These are phyloP conservation scores for Neodiprion virginianus DNA, from an alignment of 1,140 invertebrate species.

Conservation along the genomic window DNA sequence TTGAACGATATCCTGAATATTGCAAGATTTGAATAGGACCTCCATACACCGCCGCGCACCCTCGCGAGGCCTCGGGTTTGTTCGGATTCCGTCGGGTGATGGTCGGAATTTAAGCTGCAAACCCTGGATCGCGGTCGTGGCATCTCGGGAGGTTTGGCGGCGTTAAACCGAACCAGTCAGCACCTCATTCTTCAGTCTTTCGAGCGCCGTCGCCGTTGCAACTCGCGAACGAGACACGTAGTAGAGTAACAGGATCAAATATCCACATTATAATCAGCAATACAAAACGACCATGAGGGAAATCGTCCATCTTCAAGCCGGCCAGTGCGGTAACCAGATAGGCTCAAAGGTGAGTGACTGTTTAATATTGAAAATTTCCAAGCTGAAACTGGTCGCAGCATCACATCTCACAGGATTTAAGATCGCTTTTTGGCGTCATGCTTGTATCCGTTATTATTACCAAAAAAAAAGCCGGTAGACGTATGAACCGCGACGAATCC, in stretches of 20 bases:
- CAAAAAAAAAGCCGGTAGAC: too few relatives aligned
- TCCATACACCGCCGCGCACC: background rate
- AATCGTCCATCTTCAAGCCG: slow-evolving; percentile 87
- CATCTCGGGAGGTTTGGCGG: background rate
- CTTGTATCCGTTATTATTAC: too few relatives aligned
- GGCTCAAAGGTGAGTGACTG: slow-evolving; percentile 77
- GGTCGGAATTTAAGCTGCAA: background rate
- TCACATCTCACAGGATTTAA: too few relatives aligned
- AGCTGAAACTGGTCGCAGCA: too few relatives aligned
- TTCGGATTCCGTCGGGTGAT: background rate
- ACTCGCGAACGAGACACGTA: background rate
- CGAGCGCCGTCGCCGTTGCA: background rate
- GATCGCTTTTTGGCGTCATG: too few relatives aligned
- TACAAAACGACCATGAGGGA: slow-evolving; percentile 76
- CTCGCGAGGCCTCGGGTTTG: background rate
- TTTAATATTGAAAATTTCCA: too few relatives aligned
- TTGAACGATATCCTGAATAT: too few relatives aligned
- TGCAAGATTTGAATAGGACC: too few relatives aligned
- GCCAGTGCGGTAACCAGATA: slow-evolving; percentile 91
- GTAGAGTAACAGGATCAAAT: background rate
- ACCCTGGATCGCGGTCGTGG: background rate
- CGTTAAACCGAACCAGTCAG: too few relatives aligned
- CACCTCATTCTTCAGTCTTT: background rate
- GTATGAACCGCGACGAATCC: too few relatives aligned
- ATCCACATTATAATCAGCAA: background rate